These are phyloP conservation scores for Ferdinandea cuprea DNA, from an alignment of 2,888 invertebrate genomes.

Conservation along the genomic window DNA sequence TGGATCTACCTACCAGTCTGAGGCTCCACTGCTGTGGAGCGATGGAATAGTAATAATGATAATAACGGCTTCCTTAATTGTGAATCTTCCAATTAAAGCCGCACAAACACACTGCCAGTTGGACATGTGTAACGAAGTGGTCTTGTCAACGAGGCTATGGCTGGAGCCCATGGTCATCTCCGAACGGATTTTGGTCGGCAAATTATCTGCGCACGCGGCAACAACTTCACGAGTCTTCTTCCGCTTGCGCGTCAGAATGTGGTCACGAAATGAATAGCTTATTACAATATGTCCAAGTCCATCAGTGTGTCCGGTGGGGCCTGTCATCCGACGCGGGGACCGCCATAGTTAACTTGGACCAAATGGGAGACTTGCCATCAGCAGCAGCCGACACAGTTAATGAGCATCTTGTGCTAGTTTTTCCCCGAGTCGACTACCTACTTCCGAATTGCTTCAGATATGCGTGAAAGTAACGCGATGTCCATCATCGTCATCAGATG, in stretches of 20 bases:
- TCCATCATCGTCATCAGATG: too few relatives aligned
- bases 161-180: constrained; percentile 27
- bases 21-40: not conserved
- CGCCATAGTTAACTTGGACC: not conserved
- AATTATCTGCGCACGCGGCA: constrained; percentile 44
- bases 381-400: constrained; percentile 39
- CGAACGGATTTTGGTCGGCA: constrained; percentile 45
- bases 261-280: constrained; percentile 66
- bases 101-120: constrained; percentile 1
- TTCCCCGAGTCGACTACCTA: constrained; percentile 1
- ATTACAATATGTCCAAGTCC: constrained; percentile 67
- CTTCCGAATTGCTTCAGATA: constrained; percentile 20
- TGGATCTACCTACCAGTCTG: constrained; percentile 18
- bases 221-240: constrained; percentile 18
- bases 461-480: not conserved
- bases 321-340: constrained; percentile 37
- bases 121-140: constrained; percentile 64
- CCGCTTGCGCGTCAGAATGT: constrained; percentile 25
- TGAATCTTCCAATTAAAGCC: constrained; percentile 69
- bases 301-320: constrained; percentile 58
- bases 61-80: constrained; percentile 58
- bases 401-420: constrained; percentile 48
- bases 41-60: constrained; percentile 43
- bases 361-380: not conserved
- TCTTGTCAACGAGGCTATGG: constrained; percentile 51